Conservation (phyloP, 2,113 vertebrate genomes). For the Tricholaema leucomelas region DNA sequence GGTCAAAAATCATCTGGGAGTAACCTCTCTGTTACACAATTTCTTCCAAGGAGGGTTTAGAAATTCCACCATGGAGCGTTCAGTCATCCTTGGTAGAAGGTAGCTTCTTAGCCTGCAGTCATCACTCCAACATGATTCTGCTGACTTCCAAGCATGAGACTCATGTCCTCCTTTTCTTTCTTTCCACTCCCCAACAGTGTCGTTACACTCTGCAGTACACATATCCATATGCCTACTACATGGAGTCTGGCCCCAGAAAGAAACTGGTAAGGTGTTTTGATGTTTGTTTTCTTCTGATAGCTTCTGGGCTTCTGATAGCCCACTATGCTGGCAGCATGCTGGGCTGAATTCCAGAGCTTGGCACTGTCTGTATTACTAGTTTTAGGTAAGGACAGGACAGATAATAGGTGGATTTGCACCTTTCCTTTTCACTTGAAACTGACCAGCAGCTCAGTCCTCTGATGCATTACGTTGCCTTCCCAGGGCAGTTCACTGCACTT, state of each 20-base stretch:
- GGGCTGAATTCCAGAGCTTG: background rate
- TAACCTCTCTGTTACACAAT: background rate
- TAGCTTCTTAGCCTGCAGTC: background rate
- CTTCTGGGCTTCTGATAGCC: no score
- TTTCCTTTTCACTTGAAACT: background rate
- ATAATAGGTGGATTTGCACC: background rate
- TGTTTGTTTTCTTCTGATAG: background rate
- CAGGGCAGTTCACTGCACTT: background rate
- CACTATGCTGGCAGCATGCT: background rate
- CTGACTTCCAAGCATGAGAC: background rate
- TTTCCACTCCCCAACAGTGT: constrained; percentile 77
- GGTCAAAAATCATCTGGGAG: background rate
- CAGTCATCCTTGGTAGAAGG: background rate
- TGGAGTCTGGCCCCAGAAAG: constrained; percentile 98
- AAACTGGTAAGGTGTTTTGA: constrained; percentile 87
- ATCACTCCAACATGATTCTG: background rate
- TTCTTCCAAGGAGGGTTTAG: background rate
- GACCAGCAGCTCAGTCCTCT: background rate
- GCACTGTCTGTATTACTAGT: background rate
- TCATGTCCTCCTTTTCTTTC: constrained; percentile 4
- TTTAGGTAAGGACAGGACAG: background rate
- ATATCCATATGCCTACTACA: constrained; percentile 99
- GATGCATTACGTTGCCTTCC: background rate
- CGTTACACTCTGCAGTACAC: constrained; percentile 99
- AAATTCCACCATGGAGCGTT: background rate